phyloP scores from a whole-genome alignment of 1,140 invertebrate species.

The Leptinotarsa texana region DNA sequence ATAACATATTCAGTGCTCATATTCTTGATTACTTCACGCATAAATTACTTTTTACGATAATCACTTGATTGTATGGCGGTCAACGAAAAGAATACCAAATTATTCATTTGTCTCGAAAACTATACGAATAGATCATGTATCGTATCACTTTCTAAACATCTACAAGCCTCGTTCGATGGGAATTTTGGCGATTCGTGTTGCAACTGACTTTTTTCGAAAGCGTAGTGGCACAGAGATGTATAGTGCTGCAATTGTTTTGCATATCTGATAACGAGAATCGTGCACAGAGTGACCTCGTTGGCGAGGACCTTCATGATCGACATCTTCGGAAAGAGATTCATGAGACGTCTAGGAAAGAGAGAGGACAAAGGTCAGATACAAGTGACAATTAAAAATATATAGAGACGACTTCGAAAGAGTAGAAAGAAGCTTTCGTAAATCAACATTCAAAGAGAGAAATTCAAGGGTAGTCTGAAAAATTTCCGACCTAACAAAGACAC shows the following conservation, averaged over 20 bases:
- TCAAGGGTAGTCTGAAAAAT: too few relatives aligned
- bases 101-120: neutral
- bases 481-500: too few relatives aligned
- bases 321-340: too few relatives aligned
- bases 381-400: too few relatives aligned
- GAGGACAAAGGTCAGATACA: too few relatives aligned
- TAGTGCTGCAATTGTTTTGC: neutral
- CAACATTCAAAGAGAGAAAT: too few relatives aligned
- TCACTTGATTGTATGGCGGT: neutral
- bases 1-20: neutral
- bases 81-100: neutral
- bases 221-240: neutral
- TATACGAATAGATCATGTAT: neutral
- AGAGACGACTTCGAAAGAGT: too few relatives aligned
- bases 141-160: neutral
- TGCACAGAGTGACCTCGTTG: neutral
- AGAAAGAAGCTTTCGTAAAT: too few relatives aligned
- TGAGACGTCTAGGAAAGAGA: too few relatives aligned
- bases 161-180: neutral
- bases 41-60: slow-evolving; percentile 8
- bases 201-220: neutral
- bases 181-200: neutral
- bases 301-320: too few relatives aligned
- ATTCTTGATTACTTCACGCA: neutral
- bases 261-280: neutral